A percentile compares a stretch with the other conserved stretches of the same genome.
phyloP scores from a whole-genome alignment of 2,113 vertebrate species.

The Ovis canadensis region DNA sequence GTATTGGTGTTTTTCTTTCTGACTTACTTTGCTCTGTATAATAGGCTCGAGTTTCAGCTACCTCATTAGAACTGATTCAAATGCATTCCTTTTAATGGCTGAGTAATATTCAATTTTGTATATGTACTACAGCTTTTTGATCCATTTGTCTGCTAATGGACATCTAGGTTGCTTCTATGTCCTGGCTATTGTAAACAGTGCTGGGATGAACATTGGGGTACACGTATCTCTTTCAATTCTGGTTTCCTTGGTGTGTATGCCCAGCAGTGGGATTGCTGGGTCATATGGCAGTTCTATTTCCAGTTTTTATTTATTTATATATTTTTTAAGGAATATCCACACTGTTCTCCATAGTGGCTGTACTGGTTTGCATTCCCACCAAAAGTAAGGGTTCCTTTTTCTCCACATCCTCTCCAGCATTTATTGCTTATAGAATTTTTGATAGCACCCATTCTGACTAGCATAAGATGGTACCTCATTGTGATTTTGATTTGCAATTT shows the following conservation, averaged over 20 bases:
- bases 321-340: neutral
- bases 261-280: neutral
- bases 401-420: neutral
- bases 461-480: neutral
- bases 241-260: neutral
- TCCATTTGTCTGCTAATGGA: neutral
- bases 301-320: too few species aligned
- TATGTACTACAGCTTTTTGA: neutral
- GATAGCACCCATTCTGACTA: neutral
- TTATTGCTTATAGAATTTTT: neutral
- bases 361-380: neutral
- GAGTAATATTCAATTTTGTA: neutral
- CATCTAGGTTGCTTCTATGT: neutral
- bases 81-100: neutral
- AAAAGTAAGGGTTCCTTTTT: neutral
- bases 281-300: neutral
- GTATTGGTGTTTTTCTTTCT: neutral
- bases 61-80: neutral
- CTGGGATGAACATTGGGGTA: neutral
- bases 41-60: neutral
- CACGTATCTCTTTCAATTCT: neutral
- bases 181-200: neutral
- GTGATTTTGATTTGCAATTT: neutral
- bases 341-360: neutral
- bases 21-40: neutral